A percentile compares a stretch with the other conserved stretches of the same genome.
Evolutionary conservation across 2,113 vertebrate species (phyloP).

Genomic region (Nasalis larvatus): DNA sequence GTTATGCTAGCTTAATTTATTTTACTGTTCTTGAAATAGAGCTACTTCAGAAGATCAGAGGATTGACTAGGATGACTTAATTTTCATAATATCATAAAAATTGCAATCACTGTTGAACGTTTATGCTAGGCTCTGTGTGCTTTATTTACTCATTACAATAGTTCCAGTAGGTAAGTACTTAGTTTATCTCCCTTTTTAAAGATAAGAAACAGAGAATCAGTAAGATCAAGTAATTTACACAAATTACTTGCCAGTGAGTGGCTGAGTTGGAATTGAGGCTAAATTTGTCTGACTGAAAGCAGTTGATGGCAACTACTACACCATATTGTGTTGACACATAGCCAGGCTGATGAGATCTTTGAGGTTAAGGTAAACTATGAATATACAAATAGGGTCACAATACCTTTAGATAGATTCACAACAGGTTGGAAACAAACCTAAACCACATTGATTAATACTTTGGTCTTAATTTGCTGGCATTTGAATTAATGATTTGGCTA

Average conservation of each 20-base stretch:
- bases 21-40: conserved; percentile 39
- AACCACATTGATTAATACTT: conserved; percentile 4
- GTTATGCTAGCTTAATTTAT: background rate
- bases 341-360: background rate
- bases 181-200: background rate
- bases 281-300: conserved; percentile 38
- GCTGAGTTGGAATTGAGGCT: background rate
- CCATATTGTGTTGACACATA: background rate
- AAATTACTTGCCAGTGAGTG: conserved; percentile 1
- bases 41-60: background rate
- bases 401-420: background rate
- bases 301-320: background rate
- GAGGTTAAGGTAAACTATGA: background rate
- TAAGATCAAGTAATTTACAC: conserved; percentile 46
- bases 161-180: background rate
- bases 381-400: background rate
- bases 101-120: background rate
- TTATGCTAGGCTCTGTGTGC: background rate
- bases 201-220: conserved; percentile 11
- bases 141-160: background rate
- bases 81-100: conserved; percentile 40
- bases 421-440: conserved; percentile 29
- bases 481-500: conserved; percentile 20
- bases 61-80: background rate
- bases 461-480: conserved; percentile 13